Evolutionary conservation across 2,113 vertebrate genomes (phyloP).

Genomic region (Lutjanus erythropterus): DNA sequence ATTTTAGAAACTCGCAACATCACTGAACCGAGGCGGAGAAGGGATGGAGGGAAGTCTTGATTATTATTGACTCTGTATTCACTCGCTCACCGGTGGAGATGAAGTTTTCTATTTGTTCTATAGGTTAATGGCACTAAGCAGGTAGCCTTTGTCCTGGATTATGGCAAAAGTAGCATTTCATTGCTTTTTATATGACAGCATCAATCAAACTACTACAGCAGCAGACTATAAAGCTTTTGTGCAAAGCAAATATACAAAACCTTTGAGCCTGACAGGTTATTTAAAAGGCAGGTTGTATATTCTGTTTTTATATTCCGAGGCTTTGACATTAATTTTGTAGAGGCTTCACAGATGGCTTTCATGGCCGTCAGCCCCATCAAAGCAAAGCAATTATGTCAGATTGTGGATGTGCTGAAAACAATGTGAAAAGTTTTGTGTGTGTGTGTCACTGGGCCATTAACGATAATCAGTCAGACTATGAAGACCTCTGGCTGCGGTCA

Average conservation of each 20-base stretch:
- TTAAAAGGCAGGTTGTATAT: neutral
- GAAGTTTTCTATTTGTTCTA: neutral
- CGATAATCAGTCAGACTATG: conserved; percentile 28
- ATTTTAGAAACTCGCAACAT: neutral
- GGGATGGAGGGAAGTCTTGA: neutral
- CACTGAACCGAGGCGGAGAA: neutral
- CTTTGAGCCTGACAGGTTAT: conserved; percentile 13
- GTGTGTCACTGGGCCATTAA: conserved; percentile 29
- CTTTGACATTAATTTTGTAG: conserved; percentile 23
- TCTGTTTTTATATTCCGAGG: neutral
- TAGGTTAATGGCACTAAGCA: neutral
- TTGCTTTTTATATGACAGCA: neutral
- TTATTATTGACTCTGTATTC: conserved; percentile 12
- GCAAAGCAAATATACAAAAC: conserved; percentile 1
- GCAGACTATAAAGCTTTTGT: neutral
- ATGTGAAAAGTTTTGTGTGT: conserved; percentile 4
- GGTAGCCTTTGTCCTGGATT: neutral
- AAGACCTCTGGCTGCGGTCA: conserved; percentile 12
- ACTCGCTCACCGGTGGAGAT: neutral
- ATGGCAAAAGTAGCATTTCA: conserved; percentile 8
- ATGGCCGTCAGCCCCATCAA: neutral
- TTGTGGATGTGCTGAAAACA: neutral
- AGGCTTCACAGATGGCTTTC: conserved; percentile 14
- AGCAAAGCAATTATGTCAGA: conserved; percentile 19
- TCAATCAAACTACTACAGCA: conserved; percentile 1